Percentiles rank a stretch among this genome's conserved stretches.
phyloP scores from a whole-genome alignment of 2,113 vertebrate genomes.

The Cephalopterus ornatus region DNA sequence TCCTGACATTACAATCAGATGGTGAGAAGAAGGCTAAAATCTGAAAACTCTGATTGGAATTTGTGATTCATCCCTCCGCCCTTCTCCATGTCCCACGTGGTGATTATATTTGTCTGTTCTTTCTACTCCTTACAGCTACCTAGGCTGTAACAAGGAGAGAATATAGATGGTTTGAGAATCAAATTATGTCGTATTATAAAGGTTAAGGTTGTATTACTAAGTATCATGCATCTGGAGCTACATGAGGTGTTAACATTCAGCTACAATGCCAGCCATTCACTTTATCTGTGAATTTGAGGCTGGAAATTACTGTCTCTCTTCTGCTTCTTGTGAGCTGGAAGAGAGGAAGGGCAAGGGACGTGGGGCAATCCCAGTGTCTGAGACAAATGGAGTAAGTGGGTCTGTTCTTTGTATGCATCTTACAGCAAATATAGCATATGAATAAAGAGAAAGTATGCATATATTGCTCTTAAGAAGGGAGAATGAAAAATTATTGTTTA shows the following conservation, averaged over 20 bases:
- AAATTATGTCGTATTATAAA: slow-evolving; percentile 23
- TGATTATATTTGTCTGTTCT: not conserved
- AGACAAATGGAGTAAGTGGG: not conserved
- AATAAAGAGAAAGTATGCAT: not conserved
- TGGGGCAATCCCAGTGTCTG: not conserved
- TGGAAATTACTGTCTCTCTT: not conserved
- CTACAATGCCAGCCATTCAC: not conserved
- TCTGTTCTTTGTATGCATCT: not conserved
- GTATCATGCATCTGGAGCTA: not conserved
- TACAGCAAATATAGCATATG: not conserved
- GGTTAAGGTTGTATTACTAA: slow-evolving; percentile 48
- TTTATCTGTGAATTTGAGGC: not conserved
- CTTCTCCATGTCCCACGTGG: not conserved
- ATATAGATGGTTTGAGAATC: slow-evolving; percentile 6
- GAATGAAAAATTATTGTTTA: not conserved
- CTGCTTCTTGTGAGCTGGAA: not conserved
- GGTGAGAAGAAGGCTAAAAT: not conserved
- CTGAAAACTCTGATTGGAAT: not conserved
- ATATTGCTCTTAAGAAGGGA: not conserved
- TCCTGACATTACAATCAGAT: not conserved
- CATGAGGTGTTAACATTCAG: not conserved
- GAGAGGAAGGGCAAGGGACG: not conserved
- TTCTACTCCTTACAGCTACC: slow-evolving; percentile 8
- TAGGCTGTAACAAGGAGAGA: slow-evolving; percentile 14
- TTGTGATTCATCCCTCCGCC: slow-evolving; percentile 27